Base-by-base conservation (phyloP, 1,140 invertebrate species). In the Zaprionus ornatus region DNA sequence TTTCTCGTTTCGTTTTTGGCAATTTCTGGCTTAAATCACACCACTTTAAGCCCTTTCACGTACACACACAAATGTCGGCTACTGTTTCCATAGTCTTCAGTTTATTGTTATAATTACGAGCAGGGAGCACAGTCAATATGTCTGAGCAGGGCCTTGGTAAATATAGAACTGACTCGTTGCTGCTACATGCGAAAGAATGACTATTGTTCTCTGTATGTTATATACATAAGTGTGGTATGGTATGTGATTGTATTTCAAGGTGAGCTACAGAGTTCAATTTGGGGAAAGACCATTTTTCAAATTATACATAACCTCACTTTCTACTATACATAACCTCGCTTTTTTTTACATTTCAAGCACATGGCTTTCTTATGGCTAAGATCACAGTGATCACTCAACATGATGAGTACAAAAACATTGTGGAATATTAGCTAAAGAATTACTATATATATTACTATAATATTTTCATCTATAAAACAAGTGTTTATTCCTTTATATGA, bases 11-110 rank as follows among this genome's bases (percentile, higher is more conserved):
- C 40, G 29, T 62, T 57, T 60, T 68, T 56, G 52, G 59, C 19
- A 35, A 56, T 55, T 61, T 74, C 42, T 32, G 42, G 7, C 69
- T 56, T 62, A 88, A 88, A 87, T 88, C 80, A 83, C 74, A 80
- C 70, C 65, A 86, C 75, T 79, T 77, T 69, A 63, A 77, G 59
- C 48, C 32, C 37, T 40, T 37, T 19, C 40, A 10, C 32, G 23
- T 65, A 63, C 71, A 68, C 66, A 64, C 65, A 56, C 42, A 70
- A 62, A 57, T 70, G 29, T 40, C n/a, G 62, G 63, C 62, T 59
- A 54, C 42, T 55, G 59, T 42, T 56, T 40, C 12, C 21, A 10
- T 19, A 19, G 56, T 21, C 55, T 55, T 19, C 27, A 35, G n/a
- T 48, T 37, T 42, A 56, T 68, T 69, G 52, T 57, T 72, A 19